Evolutionary conservation across 1,140 invertebrate species (phyloP), one percentile per base, ranked within the genome.

Genomic region (Centruroides sculpturatus): DNA sequence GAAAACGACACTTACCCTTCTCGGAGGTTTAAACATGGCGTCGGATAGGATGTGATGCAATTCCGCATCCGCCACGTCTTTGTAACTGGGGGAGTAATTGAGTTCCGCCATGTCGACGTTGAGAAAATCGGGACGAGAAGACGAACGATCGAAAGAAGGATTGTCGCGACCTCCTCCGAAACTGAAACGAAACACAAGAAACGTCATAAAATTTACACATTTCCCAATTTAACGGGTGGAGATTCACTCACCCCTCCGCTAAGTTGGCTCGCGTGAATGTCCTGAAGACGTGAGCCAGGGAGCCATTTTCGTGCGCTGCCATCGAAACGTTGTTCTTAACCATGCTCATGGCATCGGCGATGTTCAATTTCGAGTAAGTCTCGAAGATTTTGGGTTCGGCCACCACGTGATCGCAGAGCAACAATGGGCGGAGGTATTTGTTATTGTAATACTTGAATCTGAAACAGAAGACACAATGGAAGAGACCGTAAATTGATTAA

Each of bases 21-120:
- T 41, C 8, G 41, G 85, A 9, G 91, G 89, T 74, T 89, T 89
- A 72, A 86, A 87, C 59, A 95, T 78, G 73, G 92, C 88, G 74
- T 94, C 90, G 8, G 87, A 86, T 12, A 96, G 76, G 47, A 97
- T 78, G 74, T 95, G 91, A 75, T 96, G 92, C 65, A 95, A 91
- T 72, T 83, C 87, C 10, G 88, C 89, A 74, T 95, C 92, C 5
- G 88, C 92, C 56, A 92, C 73, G 76, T 93, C 91, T 72, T 90
- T 90, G 69, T 85, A 88, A 49, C 85, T 89, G 57, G 89, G 87
- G 79, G 88, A 91, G 71, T 93, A 93, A 71, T 93, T 88, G 67
- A 94, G 74, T 70, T 93, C 89, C 72, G 90, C 89, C 78, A 94
- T 85, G 71, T 96, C 92, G 5, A 41, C 41, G 8, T 41, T 41